phyloP scores from a whole-genome alignment of 2,888 invertebrate species.

The Lysandra bellargus region DNA sequence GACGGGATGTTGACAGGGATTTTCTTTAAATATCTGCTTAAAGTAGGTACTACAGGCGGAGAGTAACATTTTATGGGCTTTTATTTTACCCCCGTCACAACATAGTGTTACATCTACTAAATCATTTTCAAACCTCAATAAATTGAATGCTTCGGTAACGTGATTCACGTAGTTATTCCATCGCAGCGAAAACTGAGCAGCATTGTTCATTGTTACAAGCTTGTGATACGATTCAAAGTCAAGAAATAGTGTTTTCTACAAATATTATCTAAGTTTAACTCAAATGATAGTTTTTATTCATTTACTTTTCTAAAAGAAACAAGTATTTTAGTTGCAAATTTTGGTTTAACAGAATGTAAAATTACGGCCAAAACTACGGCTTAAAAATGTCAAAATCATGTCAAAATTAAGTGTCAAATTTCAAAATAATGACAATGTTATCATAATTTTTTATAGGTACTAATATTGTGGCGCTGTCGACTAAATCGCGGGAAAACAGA shows the following conservation, averaged over 20 bases:
- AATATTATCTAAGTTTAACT: background rate
- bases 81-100: slow-evolving; percentile 91
- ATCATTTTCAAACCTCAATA: slow-evolving; percentile 84
- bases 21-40: slow-evolving; percentile 85
- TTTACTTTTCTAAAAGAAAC: background rate
- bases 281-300: background rate
- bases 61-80: slow-evolving; percentile 91
- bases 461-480: too few relatives aligned
- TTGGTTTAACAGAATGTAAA: background rate
- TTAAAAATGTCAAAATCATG: background rate
- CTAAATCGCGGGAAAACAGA: too few relatives aligned
- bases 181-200: slow-evolving; percentile 90
- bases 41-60: slow-evolving; percentile 93
- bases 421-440: too few relatives aligned
- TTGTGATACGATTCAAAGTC: background rate
- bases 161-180: slow-evolving; percentile 93
- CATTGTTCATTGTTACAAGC: slow-evolving; percentile 74
- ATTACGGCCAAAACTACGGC: background rate
- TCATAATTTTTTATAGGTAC: too few relatives aligned
- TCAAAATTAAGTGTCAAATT: background rate
- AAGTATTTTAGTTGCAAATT: too few relatives aligned
- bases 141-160: slow-evolving; percentile 89
- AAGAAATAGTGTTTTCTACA: background rate
- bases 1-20: slow-evolving; percentile 89
- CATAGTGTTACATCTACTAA: slow-evolving; percentile 92